Evolutionary conservation across 2,113 vertebrate genomes (phyloP), one percentile per base, ranked within the genome.

Genomic region (Cheirogaleus medius): DNA sequence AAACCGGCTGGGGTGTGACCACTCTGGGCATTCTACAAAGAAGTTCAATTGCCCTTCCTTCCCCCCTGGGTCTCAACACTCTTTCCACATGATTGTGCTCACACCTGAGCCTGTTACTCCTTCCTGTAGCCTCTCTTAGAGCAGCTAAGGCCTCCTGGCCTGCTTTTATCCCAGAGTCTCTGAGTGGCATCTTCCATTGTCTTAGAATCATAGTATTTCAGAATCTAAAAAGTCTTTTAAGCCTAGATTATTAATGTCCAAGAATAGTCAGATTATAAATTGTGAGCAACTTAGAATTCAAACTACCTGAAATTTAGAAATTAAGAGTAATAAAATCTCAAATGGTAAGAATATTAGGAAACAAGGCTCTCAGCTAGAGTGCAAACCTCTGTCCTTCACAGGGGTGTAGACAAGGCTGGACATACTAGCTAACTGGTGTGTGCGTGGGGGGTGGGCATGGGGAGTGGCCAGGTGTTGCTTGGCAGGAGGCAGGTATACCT

Each of bases 161-260:
- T 88, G 23, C 27, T 49, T 92, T 86, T 34, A 73, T 86, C 64
- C 69, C 23, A 56, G 64, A 88, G 15, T 23, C 21, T 94, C 66
- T 1, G 3, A 56, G 39, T 76, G 25, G 15, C 73, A 52, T 76
- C 52, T 76, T 76, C 18, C 23, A 69, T n/a, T 81, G 29, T 71
- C 39, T 64, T 88, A 64, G 39, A 90, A 71, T 94, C 82, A 60
- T 3, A 20, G 23, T 60, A 42, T 78, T 97, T 92, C 5, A 32
- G 82, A 90, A 94, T 94, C 29, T n/a, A 94, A 68, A 58, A 52
- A 25, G 0, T 32, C 17, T 89, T 76, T 54, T 20, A 29, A 94
- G 23, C 18, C 39, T 47, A 85, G 4, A 66, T 34, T 76, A 71
- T 81, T 92, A 84, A 52, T 87, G 80, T 66, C 32, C 49, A 77